A percentile compares a stretch with the other conserved stretches of the same genome.
phyloP scores from a whole-genome alignment of 2,888 invertebrate genomes.

The Morpho achilles region DNA sequence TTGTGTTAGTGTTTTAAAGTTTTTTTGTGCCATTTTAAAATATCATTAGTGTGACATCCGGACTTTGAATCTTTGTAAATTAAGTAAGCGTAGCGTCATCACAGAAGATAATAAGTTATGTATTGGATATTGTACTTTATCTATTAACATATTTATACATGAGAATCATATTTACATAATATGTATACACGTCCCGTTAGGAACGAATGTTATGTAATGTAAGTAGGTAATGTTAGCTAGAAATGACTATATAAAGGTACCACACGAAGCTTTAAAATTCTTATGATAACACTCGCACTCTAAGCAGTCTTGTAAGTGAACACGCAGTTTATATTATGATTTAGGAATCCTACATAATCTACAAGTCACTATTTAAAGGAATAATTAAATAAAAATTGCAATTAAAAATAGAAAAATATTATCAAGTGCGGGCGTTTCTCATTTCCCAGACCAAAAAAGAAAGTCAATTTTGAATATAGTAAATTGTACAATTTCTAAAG shows the following conservation, averaged over 20 bases:
- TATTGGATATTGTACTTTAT: constrained; percentile 72
- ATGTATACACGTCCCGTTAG: constrained; percentile 79
- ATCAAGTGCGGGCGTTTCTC: constrained; percentile 44
- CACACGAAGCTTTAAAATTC: constrained; percentile 79
- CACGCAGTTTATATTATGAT: constrained; percentile 47
- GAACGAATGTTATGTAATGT: constrained; percentile 76
- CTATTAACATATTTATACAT: constrained; percentile 78
- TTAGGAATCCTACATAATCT: constrained; percentile 34
- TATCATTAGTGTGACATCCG: constrained; percentile 77
- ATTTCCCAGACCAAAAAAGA: constrained; percentile 62
- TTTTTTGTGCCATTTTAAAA: constrained; percentile 79
- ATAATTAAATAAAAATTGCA: too few species aligned
- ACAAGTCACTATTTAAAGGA: constrained; percentile 11
- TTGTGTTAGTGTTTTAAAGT: constrained; percentile 78
- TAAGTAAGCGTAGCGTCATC: constrained; percentile 71
- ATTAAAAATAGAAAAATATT: not conserved
- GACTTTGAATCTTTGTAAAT: constrained; percentile 76
- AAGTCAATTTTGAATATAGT: constrained; percentile 73
- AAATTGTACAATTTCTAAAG: constrained; percentile 46
- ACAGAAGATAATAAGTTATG: constrained; percentile 73
- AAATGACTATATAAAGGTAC: constrained; percentile 70
- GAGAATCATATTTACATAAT: constrained; percentile 74
- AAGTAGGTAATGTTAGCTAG: constrained; percentile 74
- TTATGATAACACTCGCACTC: constrained; percentile 78
- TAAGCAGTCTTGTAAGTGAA: constrained; percentile 67